A percentile compares a stretch with the other conserved stretches of the same genome.
Evolutionary conservation across 2,888 invertebrate genomes (phyloP).

Genomic region (Rhopalosiphum nymphaeae): DNA sequence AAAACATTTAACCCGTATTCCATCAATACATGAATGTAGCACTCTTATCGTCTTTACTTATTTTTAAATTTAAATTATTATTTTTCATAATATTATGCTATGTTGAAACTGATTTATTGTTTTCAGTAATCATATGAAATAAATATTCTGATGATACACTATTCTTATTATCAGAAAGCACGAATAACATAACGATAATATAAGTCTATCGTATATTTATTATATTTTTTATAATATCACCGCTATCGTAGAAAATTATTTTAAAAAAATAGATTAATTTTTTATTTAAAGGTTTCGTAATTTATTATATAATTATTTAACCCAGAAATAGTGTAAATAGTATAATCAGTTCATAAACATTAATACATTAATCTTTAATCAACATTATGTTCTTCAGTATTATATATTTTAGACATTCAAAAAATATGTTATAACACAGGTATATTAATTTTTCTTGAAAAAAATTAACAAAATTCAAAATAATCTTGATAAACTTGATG

Average conservation of each 20-base stretch:
- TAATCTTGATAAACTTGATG: not conserved
- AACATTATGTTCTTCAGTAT: not conserved
- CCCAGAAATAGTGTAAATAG: not conserved
- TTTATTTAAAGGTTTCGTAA: not conserved
- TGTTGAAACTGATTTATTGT: not conserved
- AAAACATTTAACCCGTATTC: not conserved
- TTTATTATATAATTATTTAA: not conserved
- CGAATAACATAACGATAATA: not conserved
- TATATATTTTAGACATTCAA: not conserved
- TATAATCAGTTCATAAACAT: not conserved
- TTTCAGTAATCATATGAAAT: not conserved
- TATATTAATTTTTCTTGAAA: not conserved
- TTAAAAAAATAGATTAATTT: not conserved
- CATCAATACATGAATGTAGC: not conserved
- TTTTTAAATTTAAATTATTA: not conserved
- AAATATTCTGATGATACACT: too few species aligned
- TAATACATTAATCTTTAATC: not conserved
- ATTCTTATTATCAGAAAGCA: not conserved
- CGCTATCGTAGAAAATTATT: not conserved
- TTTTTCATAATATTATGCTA: not conserved
- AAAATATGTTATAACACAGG: not conserved
- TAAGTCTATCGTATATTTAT: not conserved
- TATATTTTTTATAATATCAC: not conserved
- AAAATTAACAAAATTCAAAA: not conserved
- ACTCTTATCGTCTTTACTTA: not conserved